Conservation (phyloP, 2,888 invertebrate genomes). For the Drosophila borborema region DNA sequence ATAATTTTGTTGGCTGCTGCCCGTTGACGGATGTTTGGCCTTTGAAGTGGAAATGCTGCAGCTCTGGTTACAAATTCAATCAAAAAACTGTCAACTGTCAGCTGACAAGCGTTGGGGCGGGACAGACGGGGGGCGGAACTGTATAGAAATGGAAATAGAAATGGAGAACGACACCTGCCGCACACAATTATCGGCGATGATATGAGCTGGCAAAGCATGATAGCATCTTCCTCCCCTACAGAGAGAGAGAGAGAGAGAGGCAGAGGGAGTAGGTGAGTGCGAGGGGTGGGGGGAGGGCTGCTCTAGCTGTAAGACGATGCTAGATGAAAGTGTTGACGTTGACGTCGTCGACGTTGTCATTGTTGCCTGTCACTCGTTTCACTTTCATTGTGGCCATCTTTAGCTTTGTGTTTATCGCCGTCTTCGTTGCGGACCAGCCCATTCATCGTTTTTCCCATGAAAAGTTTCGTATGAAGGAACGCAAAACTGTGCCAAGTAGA, state of each 20-base stretch:
- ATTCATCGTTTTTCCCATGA: constrained; percentile 40
- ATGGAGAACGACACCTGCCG: constrained; percentile 36
- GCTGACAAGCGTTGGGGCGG: constrained; percentile 24
- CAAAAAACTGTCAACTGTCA: constrained; percentile 74
- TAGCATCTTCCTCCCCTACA: constrained; percentile 20
- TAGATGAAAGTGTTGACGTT: constrained; percentile 74
- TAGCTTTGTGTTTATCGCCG: constrained; percentile 8
- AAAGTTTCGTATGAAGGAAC: constrained; percentile 54
- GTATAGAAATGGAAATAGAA: constrained; percentile 19
- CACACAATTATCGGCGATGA: constrained; percentile 24
- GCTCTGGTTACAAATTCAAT: constrained; percentile 82
- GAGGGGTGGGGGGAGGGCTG: neutral
- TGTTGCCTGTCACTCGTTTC: neutral
- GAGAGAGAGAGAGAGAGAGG: neutral
- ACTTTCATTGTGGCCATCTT: constrained; percentile 14
- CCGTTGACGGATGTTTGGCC: constrained; percentile 33
- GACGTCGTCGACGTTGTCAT: constrained; percentile 1
- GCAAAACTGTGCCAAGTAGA: constrained; percentile 49
- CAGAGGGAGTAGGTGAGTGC: fast-evolving
- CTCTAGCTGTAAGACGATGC: constrained; percentile 72
- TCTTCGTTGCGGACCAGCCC: neutral
- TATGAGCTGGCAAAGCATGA: constrained; percentile 28
- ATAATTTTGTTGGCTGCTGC: constrained; percentile 2
- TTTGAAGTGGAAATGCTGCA: constrained; percentile 77
- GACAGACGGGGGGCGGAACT: neutral